Evolutionary conservation across 1,140 invertebrate species (phyloP), one percentile per base, ranked within the genome.

Genomic region (Drosophila ironensis): DNA sequence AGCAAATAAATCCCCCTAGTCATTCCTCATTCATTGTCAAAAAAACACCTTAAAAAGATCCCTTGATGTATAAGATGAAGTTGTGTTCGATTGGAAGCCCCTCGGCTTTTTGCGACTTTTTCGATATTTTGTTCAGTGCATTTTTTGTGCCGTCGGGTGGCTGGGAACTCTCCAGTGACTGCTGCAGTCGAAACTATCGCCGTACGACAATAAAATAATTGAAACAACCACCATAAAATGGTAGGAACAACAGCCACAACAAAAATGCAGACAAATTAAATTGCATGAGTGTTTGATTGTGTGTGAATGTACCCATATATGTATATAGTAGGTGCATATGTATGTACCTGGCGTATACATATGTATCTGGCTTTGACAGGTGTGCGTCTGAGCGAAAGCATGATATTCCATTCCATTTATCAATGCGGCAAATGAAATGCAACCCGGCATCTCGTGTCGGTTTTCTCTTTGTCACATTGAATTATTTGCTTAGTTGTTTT

Each of bases 191-290:
- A 44, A 60, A 60, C 56, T 60, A 60, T 60, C 52, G 56, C 52
- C 25, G 27, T 44, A 35, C 56, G 40, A 60, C 56, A 76, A 67
- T 74, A 84, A 73, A 78, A 84, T 59, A 82, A 84, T 84, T 71
- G 80, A 78, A 78, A 74, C 69, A 84, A 84, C 78, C 78, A 78
- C 78, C 78, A 53, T 77, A 51, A 86, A 84, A 78, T 78, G 64
- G 64, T 53, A 70, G 63, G 50, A 84, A 82, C 72, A 72, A 81
- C 71, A 72, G 60, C 72, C 78, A 67, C 72, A 84, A 70, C 77
- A 71, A 67, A 82, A 76, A 82, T 48, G 22, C 53, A 76, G 64
- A 53, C 73, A 72, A 81, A 81, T 81, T 77, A 68, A 82, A 82
- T 82, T 76, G 78, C 78, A 30, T 45, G 48, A 54, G 25, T 74